These are phyloP conservation scores for Platycheirus albimanus DNA, from an alignment of 2,888 invertebrate species.

Conservation along the genomic window DNA sequence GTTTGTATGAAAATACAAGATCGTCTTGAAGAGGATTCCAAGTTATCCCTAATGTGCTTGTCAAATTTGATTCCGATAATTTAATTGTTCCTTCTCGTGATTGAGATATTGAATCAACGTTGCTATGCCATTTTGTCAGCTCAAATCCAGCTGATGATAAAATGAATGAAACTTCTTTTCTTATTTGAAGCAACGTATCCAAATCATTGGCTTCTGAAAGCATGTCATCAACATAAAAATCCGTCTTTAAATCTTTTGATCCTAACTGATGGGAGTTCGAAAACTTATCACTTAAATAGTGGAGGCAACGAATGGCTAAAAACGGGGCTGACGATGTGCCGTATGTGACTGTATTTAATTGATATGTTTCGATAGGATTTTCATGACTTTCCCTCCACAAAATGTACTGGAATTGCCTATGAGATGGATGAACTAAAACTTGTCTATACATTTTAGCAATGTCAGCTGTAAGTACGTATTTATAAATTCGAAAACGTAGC, in stretches of 20 bases:
- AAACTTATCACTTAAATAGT: neutral
- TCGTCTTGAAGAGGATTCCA: conserved; percentile 46
- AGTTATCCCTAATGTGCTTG: conserved; percentile 44
- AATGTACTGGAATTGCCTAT: too few species aligned
- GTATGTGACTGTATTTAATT: too few species aligned
- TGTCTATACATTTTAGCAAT: too few species aligned
- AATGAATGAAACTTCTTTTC: conserved; percentile 18
- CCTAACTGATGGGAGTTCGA: too few species aligned
- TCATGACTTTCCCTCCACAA: too few species aligned
- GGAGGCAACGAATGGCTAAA: conserved; percentile 2
- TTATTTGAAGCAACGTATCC: conserved; percentile 1
- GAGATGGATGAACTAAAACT: too few species aligned
- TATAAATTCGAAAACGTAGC: too few species aligned
- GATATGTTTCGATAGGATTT: too few species aligned
- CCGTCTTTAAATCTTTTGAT: neutral
- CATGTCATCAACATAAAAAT: conserved; percentile 58
- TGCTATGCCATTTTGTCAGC: conserved; percentile 30
- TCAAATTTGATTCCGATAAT: conserved; percentile 35
- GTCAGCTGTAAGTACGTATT: too few species aligned
- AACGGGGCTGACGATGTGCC: neutral
- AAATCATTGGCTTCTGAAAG: conserved; percentile 38
- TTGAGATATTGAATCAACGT: neutral
- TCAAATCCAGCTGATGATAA: conserved; percentile 29
- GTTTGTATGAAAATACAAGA: conserved; percentile 44
- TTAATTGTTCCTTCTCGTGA: conserved; percentile 20